Conservation (phyloP, 1,140 invertebrate genomes). For the Drosophila takahashii region DNA sequence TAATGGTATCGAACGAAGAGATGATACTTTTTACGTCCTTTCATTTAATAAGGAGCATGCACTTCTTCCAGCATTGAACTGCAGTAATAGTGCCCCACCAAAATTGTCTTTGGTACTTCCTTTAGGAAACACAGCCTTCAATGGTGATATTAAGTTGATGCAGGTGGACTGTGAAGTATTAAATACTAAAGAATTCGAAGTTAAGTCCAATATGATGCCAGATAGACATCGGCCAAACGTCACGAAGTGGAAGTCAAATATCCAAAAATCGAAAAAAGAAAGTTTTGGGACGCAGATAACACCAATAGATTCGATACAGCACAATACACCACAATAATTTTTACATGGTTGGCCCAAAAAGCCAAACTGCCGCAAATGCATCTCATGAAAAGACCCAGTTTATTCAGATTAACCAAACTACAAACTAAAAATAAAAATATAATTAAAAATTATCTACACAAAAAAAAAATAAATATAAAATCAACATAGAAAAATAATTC, state of each 20-base stretch:
- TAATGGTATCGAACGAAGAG: slow-evolving; percentile 91
- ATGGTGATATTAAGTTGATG: slow-evolving; percentile 93
- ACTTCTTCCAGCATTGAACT: slow-evolving; percentile 91
- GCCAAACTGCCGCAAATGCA: slow-evolving; percentile 43
- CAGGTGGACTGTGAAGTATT: slow-evolving; percentile 98
- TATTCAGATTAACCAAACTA: slow-evolving; percentile 42
- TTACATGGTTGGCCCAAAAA: slow-evolving; percentile 73
- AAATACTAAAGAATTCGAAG: slow-evolving; percentile 92
- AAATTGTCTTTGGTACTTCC: slow-evolving; percentile 96
- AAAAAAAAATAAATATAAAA: too few species aligned
- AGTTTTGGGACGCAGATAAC: neutral
- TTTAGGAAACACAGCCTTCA: slow-evolving; percentile 89
- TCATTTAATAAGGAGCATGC: slow-evolving; percentile 95
- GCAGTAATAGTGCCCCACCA: slow-evolving; percentile 93
- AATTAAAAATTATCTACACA: too few species aligned
- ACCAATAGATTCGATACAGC: neutral
- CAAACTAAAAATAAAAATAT: too few species aligned
- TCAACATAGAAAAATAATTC: too few species aligned
- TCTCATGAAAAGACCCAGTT: slow-evolving; percentile 53
- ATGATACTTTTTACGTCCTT: slow-evolving; percentile 97
- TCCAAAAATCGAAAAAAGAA: slow-evolving; percentile 10
- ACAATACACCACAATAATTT: slow-evolving; percentile 59
- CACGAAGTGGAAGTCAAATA: slow-evolving; percentile 36
- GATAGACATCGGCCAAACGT: slow-evolving; percentile 86
- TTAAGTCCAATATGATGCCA: slow-evolving; percentile 91